Evolutionary conservation across 2,888 invertebrate species (phyloP), one percentile per base, ranked within the genome.

Genomic region (Diaprepes abbreviatus): DNA sequence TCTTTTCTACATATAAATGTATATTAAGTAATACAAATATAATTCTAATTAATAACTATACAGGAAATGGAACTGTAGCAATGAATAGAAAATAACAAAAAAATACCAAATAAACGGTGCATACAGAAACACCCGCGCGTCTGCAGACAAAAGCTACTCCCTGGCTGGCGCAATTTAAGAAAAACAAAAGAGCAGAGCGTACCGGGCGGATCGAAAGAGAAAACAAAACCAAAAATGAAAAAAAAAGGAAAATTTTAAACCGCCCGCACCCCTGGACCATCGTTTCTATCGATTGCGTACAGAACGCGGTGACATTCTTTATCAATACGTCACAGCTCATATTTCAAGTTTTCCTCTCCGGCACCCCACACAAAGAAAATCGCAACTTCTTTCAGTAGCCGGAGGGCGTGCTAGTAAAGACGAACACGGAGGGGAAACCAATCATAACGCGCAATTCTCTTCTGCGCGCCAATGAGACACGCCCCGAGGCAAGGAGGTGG

Each of bases 241-340:
- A 68, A 68, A 59, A 59, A 65, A 71, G 67, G 52, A 65, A 54
- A 17, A 38, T 76, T 78, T 77, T 40, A n/a, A 16, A 77, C 52
- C 65, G 28, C 21, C 78, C 79, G 79, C 80, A 80, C 79, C 81
- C 81, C 82, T 81, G 57, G 55, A 48, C 67, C 65, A 80, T 81
- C 78, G 83, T 52, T 52, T 58, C 55, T 84, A 85, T 85, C 84
- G 85, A 84, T 84, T 86, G 85, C 85, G 85, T 85, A 85, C 85
- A 89, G 89, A 87, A 89, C 88, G 88, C 87, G 87, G 88, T 88
- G 89, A 89, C 89, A 89, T 88, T 88, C 86, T 88, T 86, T 87
- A 88, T 88, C 88, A 88, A 87, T 87, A 85, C 86, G 85, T 84
- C 85, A 84, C 82, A 84, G 83, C 83, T 85, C 84, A 85, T 85